These are phyloP conservation scores for Noctua pronuba DNA, from an alignment of 2,888 invertebrate genomes.

Conservation along the genomic window DNA sequence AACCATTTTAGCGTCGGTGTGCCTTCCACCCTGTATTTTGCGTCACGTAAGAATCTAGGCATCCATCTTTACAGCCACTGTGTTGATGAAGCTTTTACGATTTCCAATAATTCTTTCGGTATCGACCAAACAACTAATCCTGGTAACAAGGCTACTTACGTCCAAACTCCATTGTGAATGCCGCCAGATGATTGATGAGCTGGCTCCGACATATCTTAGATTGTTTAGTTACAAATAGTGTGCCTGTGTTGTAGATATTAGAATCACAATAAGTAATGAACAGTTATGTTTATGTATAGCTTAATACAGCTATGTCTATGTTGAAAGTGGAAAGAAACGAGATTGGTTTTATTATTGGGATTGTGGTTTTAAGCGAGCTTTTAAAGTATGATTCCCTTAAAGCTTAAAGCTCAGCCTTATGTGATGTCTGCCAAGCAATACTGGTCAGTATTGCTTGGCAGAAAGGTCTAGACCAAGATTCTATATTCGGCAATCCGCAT, in stretches of 20 bases:
- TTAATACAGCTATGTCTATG: not conserved
- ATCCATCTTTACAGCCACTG: not conserved
- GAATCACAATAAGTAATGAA: not conserved
- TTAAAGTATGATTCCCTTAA: too few relatives aligned
- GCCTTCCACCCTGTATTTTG: not conserved
- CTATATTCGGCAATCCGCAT: too few relatives aligned
- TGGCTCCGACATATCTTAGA: slow-evolving; percentile 2
- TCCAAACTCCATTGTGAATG: slow-evolving; percentile 11
- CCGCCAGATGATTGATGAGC: slow-evolving; percentile 35
- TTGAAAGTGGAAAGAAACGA: too few relatives aligned
- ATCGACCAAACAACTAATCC: slow-evolving; percentile 15
- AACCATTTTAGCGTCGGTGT: too few relatives aligned
- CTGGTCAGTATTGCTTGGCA: too few relatives aligned
- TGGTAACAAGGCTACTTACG: slow-evolving; percentile 8
- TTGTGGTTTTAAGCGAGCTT: too few relatives aligned
- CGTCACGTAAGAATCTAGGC: not conserved
- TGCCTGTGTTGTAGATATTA: not conserved
- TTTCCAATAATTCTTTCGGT: slow-evolving; percentile 11
- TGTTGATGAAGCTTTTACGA: not conserved
- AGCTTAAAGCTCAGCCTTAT: too few relatives aligned
- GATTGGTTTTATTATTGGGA: too few relatives aligned
- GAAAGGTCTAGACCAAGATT: too few relatives aligned
- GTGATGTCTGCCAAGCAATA: too few relatives aligned
- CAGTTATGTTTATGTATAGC: not conserved
- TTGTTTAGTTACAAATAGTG: slow-evolving; percentile 9